These are phyloP conservation scores for Dicyrtoma fusca DNA, from an alignment of 2,888 invertebrate genomes.

Conservation along the genomic window DNA sequence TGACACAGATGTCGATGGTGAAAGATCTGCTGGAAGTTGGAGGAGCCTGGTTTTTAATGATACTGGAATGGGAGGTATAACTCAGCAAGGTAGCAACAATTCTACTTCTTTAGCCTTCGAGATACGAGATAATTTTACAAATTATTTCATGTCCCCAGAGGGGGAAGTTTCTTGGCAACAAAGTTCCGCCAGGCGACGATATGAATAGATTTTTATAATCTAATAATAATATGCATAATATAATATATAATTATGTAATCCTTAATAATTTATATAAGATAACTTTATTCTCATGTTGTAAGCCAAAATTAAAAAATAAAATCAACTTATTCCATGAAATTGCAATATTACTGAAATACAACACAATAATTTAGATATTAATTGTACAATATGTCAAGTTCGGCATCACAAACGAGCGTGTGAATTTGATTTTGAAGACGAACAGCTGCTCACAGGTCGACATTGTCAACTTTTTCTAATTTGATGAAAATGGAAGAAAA, in stretches of 20 bases:
- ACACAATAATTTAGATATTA: neutral
- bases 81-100: constrained; percentile 22
- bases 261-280: neutral
- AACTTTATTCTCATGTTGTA: neutral
- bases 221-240: neutral
- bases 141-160: constrained; percentile 1
- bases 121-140: neutral
- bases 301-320: neutral
- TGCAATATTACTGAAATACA: no score
- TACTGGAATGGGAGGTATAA: neutral
- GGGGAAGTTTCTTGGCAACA: constrained; percentile 10
- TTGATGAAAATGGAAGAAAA: constrained; percentile 1
- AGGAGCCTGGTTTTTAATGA: neutral
- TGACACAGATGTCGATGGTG: neutral
- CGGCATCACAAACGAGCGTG: neutral
- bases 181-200: neutral
- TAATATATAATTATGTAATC: neutral
- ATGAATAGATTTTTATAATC: neutral
- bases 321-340: neutral
- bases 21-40: neutral
- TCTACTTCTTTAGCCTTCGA: neutral
- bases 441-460: neutral
- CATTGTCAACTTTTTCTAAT: neutral
- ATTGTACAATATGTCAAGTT: neutral
- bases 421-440: neutral